A percentile compares a stretch with the other conserved stretches of the same genome.
Conservation (phyloP, 2,888 invertebrate genomes). For the Synergus japonicus region DNA sequence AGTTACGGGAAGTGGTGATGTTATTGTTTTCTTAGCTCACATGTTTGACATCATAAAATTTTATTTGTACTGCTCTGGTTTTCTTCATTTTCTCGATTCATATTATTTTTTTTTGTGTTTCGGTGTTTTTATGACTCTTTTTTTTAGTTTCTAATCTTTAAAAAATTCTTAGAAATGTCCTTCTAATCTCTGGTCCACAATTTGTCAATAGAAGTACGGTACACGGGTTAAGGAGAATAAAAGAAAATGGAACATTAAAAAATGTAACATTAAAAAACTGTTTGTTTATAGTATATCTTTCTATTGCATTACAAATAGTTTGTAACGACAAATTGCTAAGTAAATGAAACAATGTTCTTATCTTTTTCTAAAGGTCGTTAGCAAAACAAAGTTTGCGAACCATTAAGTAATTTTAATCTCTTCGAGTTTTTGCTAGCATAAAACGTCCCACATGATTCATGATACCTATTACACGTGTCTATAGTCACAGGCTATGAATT, state of each 20-base stretch:
- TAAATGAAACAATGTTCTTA: not conserved
- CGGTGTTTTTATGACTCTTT: not conserved
- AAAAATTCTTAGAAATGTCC: not conserved
- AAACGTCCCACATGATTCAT: constrained; percentile 5
- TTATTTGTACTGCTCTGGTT: not conserved
- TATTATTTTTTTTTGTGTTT: not conserved
- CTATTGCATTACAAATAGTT: too few species aligned
- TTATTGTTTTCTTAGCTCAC: not conserved
- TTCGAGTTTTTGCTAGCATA: not conserved
- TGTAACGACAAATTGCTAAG: not conserved
- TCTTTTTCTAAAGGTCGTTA: not conserved
- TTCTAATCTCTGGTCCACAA: too few species aligned
- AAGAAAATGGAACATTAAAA: too few species aligned
- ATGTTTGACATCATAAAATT: constrained; percentile 3
- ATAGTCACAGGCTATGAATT: constrained; percentile 13
- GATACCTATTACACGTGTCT: constrained; percentile 9
- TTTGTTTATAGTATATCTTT: too few species aligned
- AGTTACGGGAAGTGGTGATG: not conserved
- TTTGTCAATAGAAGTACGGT: too few species aligned
- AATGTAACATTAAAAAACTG: too few species aligned
- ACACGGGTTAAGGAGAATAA: too few species aligned
- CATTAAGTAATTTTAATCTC: constrained; percentile 18
- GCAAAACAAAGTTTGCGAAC: not conserved
- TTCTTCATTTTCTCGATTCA: not conserved
- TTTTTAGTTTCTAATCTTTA: not conserved